Evolutionary conservation across 2,797 vertebrate species (phyloP).

Genomic region (Antrozous pallidus): DNA sequence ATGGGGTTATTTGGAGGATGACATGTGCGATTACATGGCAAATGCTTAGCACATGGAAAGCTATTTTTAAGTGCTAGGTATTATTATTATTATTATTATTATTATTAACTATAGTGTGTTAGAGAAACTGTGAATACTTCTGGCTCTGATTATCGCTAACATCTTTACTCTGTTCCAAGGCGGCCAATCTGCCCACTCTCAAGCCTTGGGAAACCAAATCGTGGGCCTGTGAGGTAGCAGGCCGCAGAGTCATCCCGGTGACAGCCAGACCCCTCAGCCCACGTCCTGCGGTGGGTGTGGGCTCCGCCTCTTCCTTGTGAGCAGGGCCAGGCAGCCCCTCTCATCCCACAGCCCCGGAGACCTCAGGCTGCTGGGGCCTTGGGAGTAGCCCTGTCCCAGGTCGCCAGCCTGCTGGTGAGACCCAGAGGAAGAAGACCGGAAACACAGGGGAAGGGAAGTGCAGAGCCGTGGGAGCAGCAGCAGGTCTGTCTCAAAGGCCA

Average conservation of each 20-base stretch:
- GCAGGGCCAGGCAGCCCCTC: too few relatives aligned
- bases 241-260: neutral
- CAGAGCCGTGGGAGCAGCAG: accelerated
- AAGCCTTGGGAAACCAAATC: neutral
- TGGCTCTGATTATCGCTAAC: neutral
- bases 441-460: accelerated
- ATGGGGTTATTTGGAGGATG: neutral
- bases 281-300: accelerated
- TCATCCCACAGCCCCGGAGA: neutral
- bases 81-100: neutral
- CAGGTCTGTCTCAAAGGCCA: neutral
- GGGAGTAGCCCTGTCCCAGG: neutral
- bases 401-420: neutral
- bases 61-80: neutral
- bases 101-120: too few relatives aligned
- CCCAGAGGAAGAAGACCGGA: neutral
- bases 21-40: neutral
- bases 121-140: neutral
- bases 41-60: neutral
- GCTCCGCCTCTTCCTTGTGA: neutral
- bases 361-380: neutral
- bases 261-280: neutral
- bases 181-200: neutral
- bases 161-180: neutral
- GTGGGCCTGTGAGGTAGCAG: accelerated